These are phyloP conservation scores for Ptilodon capucinus DNA, from an alignment of 2,888 invertebrate species.

Conservation along the genomic window DNA sequence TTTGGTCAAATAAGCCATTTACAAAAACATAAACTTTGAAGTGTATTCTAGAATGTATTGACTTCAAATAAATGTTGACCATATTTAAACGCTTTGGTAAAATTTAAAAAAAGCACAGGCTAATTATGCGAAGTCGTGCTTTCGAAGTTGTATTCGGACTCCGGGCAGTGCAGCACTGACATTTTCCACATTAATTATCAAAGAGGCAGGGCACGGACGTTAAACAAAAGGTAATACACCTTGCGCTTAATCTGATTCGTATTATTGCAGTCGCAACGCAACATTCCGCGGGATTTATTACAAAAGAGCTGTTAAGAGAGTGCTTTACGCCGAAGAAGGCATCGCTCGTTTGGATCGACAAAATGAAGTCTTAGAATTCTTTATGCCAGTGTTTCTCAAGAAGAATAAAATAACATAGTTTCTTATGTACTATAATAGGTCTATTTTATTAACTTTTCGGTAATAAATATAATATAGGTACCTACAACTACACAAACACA, in stretches of 20 bases:
- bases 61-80: too few species aligned
- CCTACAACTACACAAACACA: too few species aligned
- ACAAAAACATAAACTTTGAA: too few species aligned
- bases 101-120: not conserved
- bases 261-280: constrained; percentile 72
- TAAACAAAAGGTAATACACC: constrained; percentile 67
- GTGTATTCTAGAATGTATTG: too few species aligned
- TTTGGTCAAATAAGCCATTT: too few species aligned
- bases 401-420: too few species aligned
- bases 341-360: constrained; percentile 65
- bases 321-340: constrained; percentile 50
- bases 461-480: too few species aligned
- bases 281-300: constrained; percentile 72
- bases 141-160: constrained; percentile 28
- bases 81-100: too few species aligned
- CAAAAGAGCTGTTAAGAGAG: constrained; percentile 71
- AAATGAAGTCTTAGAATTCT: constrained; percentile 67
- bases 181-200: constrained; percentile 61
- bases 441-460: too few species aligned
- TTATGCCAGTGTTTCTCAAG: constrained; percentile 3
- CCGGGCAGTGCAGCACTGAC: constrained; percentile 25
- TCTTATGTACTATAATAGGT: too few species aligned
- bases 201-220: constrained; percentile 49
- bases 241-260: constrained; percentile 70
- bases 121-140: constrained; percentile 27